Conservation (phyloP, 2,113 vertebrate species). For the Python bivittatus region DNA sequence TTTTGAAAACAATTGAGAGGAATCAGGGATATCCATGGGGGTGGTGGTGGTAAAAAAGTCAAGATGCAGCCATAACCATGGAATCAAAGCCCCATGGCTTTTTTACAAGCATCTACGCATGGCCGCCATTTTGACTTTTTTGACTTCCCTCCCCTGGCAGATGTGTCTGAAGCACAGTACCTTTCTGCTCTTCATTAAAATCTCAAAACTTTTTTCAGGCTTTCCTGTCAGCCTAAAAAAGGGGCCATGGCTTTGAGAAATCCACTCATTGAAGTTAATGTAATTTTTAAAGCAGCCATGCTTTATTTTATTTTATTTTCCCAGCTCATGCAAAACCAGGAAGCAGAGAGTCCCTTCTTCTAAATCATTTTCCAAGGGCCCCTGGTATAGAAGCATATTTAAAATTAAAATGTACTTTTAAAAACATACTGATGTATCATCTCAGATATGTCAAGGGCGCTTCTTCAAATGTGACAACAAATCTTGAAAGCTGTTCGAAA, state of each 20-base stretch:
- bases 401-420: neutral
- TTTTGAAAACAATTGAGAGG: neutral
- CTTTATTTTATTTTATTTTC: neutral
- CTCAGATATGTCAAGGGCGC: neutral
- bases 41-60: neutral
- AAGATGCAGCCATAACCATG: neutral
- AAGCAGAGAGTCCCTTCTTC: neutral
- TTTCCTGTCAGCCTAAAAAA: neutral
- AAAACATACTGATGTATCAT: neutral
- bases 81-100: neutral
- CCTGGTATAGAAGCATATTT: neutral
- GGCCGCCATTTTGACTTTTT: neutral
- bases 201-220: neutral
- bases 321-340: neutral
- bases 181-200: neutral
- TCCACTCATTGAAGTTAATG: neutral
- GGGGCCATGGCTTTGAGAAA: neutral
- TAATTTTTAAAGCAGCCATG: neutral
- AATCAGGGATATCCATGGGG: neutral
- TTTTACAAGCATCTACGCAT: neutral
- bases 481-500: neutral
- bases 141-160: neutral
- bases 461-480: accelerated
- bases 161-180: neutral
- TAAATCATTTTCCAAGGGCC: neutral